Evolutionary conservation across 23 tunicate genomes (phyloP).

Genomic region (Ascidia mentula): DNA sequence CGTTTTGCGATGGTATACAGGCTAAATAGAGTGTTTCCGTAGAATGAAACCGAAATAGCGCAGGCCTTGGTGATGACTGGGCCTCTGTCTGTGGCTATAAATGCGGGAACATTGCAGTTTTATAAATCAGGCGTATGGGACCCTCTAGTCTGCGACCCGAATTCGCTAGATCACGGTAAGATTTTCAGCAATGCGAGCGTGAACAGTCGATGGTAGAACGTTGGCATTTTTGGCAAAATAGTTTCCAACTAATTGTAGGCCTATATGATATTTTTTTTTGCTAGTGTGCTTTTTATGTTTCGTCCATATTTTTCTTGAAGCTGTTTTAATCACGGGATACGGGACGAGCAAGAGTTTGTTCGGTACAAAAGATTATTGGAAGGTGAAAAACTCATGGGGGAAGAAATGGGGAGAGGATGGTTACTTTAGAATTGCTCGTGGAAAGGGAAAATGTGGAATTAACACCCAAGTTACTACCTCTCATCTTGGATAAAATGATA

Average conservation of each 20-base stretch:
- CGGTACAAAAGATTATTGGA: conserved; percentile 49
- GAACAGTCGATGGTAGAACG: too few relatives aligned
- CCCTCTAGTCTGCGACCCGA: conserved; percentile 53
- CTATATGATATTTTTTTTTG: too few relatives aligned
- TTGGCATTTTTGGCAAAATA: too few relatives aligned
- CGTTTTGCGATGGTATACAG: too few relatives aligned
- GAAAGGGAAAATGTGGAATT: conserved; percentile 69
- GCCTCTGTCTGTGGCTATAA: conserved; percentile 52
- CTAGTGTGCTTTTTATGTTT: too few relatives aligned
- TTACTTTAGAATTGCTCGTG: conserved; percentile 51
- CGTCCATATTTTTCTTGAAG: conserved; percentile 22
- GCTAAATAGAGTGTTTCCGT: not conserved
- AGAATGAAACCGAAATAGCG: conserved; percentile 65
- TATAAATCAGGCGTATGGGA: conserved; percentile 61
- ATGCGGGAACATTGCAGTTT: conserved; percentile 56
- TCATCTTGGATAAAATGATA: too few relatives aligned
- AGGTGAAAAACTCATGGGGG: conserved; percentile 66
- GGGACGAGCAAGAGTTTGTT: conserved; percentile 25
- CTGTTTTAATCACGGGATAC: conserved; percentile 53
- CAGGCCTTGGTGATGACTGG: conserved; percentile 28
- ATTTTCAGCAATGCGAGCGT: not conserved
- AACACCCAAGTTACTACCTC: conserved; percentile 49
- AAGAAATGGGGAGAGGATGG: conserved; percentile 64
- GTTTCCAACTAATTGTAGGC: too few relatives aligned
- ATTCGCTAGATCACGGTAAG: conserved; percentile 50